Conservation (phyloP, 2,797 vertebrate genomes). For the Cuniculus paca region DNA sequence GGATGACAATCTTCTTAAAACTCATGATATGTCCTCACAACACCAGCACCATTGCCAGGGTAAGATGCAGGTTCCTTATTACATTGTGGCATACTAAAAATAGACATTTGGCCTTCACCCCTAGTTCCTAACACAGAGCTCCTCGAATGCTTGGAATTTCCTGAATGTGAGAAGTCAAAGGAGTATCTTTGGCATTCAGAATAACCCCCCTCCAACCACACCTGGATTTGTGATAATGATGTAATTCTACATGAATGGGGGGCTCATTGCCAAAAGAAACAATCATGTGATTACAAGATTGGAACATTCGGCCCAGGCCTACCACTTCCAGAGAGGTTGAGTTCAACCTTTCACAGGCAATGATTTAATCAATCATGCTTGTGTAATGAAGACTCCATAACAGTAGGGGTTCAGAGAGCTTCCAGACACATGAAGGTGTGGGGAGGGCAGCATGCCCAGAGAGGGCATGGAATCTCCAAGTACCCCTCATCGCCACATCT, state of each 20-base stretch:
- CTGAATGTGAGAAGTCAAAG: background rate
- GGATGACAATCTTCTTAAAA: background rate
- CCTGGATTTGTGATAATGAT: background rate
- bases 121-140: background rate
- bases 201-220: background rate
- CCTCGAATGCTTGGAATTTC: constrained; percentile 19
- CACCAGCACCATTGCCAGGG: background rate
- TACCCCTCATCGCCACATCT: too few species aligned
- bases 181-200: background rate
- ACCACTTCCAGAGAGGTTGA: background rate
- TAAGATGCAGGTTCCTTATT: background rate
- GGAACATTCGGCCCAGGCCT: background rate
- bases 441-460: background rate
- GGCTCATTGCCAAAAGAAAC: background rate
- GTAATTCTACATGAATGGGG: background rate
- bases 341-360: background rate
- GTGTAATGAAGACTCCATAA: background rate
- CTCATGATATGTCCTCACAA: background rate
- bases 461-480: background rate
- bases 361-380: background rate
- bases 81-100: background rate
- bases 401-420: background rate
- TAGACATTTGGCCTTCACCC: background rate
- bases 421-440: background rate
- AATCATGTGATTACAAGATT: background rate